phyloP scores from a whole-genome alignment of 2,888 invertebrate species.

The Pyrgus malvae region DNA sequence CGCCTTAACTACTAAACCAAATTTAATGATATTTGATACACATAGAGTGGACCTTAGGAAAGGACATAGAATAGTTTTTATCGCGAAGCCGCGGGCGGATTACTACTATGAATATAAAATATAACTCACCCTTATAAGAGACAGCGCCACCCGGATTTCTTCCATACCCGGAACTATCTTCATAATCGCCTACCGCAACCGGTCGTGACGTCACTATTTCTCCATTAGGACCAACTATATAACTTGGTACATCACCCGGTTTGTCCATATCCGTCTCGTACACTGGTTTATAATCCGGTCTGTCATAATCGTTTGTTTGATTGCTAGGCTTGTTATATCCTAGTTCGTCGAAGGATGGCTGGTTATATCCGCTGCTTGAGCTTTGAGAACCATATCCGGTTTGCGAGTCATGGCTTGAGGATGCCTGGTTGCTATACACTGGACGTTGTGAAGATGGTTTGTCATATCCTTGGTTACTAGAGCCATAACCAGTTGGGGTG shows the following conservation, averaged over 20 bases:
- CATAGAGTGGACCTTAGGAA: no score
- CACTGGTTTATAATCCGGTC: conserved; percentile 60
- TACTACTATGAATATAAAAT: background rate
- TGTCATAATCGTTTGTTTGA: conserved; percentile 35
- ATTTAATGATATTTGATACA: no score
- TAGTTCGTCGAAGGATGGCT: conserved; percentile 30
- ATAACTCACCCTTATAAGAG: conserved; percentile 59
- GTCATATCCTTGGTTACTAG: background rate
- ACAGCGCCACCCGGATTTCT: conserved; percentile 48
- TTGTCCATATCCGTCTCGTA: conserved; percentile 65
- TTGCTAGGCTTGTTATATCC: conserved; percentile 31
- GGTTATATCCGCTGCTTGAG: conserved; percentile 16
- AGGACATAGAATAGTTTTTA: no score
- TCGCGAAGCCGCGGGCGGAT: no score
- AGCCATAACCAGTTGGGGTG: background rate
- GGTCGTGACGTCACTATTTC: conserved; percentile 65
- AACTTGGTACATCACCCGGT: conserved; percentile 56
- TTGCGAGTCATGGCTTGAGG: conserved; percentile 23
- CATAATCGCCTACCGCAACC: conserved; percentile 56
- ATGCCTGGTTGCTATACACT: conserved; percentile 12
- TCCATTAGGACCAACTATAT: conserved; percentile 54
- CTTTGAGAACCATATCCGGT: conserved; percentile 28
- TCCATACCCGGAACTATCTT: conserved; percentile 42
- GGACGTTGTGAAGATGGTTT: background rate
- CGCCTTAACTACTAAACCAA: no score